Percentiles rank a stretch among this genome's conserved stretches.
Evolutionary conservation across 2,888 invertebrate species (phyloP).

Genomic region (Andrena bucephala): DNA sequence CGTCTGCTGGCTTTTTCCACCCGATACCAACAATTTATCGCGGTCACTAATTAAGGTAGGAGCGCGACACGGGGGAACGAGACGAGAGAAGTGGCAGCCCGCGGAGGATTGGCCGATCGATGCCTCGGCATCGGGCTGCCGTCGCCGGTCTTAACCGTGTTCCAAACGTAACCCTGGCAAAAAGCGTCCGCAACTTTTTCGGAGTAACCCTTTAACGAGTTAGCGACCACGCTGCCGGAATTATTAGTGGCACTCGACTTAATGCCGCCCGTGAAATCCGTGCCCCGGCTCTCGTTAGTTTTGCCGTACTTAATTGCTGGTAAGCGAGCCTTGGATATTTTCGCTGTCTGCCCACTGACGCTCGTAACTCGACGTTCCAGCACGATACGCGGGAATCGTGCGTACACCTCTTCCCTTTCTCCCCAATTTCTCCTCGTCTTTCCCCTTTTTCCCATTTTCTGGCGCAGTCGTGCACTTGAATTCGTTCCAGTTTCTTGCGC

Average conservation of each 20-base stretch:
- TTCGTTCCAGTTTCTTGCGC: neutral
- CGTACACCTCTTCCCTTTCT: neutral
- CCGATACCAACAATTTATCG: conserved; percentile 73
- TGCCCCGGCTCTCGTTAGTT: conserved; percentile 48
- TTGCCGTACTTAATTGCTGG: conserved; percentile 45
- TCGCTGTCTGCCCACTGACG: neutral
- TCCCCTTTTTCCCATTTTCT: neutral
- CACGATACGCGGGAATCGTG: neutral
- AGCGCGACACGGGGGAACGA: neutral
- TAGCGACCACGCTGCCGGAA: conserved; percentile 49
- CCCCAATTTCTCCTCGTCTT: neutral
- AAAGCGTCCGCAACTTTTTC: conserved; percentile 56
- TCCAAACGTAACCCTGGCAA: conserved; percentile 33
- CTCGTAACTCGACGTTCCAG: conserved; percentile 4
- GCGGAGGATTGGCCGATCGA: conserved; percentile 37
- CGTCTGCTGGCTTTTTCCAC: conserved; percentile 64
- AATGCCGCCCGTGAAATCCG: conserved; percentile 59
- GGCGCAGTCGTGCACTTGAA: neutral
- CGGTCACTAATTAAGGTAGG: conserved; percentile 63
- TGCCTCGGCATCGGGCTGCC: conserved; percentile 14
- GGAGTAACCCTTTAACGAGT: conserved; percentile 58
- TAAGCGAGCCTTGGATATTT: conserved; percentile 28
- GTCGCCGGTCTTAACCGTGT: conserved; percentile 17
- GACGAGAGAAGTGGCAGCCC: conserved; percentile 7
- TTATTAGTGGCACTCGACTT: conserved; percentile 66